Evolutionary conservation across 2,797 vertebrate genomes (phyloP).

Genomic region (Hephaestus fuliginosus): DNA sequence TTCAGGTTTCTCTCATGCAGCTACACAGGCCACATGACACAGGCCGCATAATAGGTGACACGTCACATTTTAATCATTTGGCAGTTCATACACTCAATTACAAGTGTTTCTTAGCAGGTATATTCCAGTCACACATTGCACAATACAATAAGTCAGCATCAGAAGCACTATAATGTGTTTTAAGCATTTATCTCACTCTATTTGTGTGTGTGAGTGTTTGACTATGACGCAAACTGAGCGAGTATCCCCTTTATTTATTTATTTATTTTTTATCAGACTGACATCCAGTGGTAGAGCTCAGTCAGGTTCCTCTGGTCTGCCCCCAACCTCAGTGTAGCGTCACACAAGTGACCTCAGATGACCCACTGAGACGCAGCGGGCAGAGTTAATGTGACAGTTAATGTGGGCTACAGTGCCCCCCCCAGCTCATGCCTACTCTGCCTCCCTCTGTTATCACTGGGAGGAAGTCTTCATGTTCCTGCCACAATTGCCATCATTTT

Average conservation of each 20-base stretch:
- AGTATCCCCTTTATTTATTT: neutral
- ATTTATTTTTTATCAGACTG: conserved; percentile 20
- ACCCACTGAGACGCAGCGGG: conserved; percentile 34
- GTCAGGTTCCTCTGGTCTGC: conserved; percentile 35
- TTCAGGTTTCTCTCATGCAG: conserved; percentile 20
- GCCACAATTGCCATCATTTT: conserved; percentile 7
- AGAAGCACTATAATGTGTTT: conserved; percentile 20
- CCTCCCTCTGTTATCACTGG: conserved; percentile 27
- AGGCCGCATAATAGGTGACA: conserved; percentile 12
- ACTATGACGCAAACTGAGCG: conserved; percentile 29
- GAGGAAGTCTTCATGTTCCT: conserved; percentile 17
- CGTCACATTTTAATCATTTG: conserved; percentile 18
- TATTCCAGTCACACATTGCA: conserved; percentile 21
- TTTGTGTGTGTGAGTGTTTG: conserved; percentile 31
- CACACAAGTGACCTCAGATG: conserved; percentile 55
- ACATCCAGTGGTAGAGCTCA: conserved; percentile 25
- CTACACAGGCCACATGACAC: conserved; percentile 9
- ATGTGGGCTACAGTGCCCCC: conserved; percentile 16
- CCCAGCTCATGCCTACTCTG: conserved; percentile 16
- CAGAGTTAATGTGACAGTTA: conserved; percentile 40
- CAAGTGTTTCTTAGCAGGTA: conserved; percentile 30
- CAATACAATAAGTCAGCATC: conserved; percentile 31
- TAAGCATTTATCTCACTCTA: conserved; percentile 30
- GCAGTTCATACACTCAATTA: conserved; percentile 1
- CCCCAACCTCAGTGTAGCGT: conserved; percentile 34